Evolutionary conservation across 1,140 invertebrate genomes (phyloP), one percentile per base, ranked within the genome.

Genomic region (Drosophila kepulauana): DNA sequence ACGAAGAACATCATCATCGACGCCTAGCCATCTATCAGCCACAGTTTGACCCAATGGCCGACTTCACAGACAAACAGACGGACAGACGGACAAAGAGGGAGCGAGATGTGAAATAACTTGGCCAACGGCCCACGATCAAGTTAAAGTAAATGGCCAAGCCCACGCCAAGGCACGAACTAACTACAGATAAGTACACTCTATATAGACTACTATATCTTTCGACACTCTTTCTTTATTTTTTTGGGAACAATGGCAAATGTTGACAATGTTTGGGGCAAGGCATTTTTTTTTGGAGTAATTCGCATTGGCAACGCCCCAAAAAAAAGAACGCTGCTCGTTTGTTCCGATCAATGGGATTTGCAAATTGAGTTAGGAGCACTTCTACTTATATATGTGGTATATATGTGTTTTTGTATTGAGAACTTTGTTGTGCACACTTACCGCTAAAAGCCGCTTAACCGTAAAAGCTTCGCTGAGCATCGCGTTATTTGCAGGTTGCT

Each of bases 361-460:
- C 71, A 68, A 74, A 68, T 72, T 51, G 52, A 66, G 62, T 63
- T 54, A 52, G 66, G 11, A 28, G 57, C 38, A 28, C 20, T 13
- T 33, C 51, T 15, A 54, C 7, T 15, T 33, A 28, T 43, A 20
- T 45, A 49, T 49, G 8, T 54, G 10, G 11, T 41, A 3, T 64
- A 33, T 59, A 7, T 30, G 4, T 58, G 4, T 68, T n/a, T 59
- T 5, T 20, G 25, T 59, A 45, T 67, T 38, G 56, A 20, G 3
- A 75, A 72, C 33, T 76, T 69, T 45, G 58, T 69, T 78, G 58
- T 74, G 57, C 43, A 61, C 25, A 91, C 88, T 91, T 85, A 91
- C 88, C 88, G 88, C 88, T 82, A 91, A 91, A 79, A 84, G 75
- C 75, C 84, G 84, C 82, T 91, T 91, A 91, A 91, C 88, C 88